Percentiles rank a stretch among this genome's conserved stretches.
Evolutionary conservation across 2,797 vertebrate species (phyloP).

Genomic region (Malurus leucopterus): DNA sequence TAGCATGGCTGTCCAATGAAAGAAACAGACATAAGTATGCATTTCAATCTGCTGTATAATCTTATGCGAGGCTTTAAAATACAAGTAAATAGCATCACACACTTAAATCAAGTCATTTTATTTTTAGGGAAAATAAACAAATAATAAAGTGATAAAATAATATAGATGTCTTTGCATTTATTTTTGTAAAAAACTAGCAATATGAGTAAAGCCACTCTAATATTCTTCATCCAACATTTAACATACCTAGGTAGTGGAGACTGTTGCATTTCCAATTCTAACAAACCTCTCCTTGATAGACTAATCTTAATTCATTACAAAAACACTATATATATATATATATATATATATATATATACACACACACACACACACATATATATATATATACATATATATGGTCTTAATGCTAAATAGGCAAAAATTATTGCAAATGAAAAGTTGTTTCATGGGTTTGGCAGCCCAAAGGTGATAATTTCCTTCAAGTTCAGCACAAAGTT

Average conservation of each 20-base stretch:
- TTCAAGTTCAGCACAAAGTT: constrained; percentile 45
- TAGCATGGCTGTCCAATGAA: constrained; percentile 61
- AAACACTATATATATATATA: background rate
- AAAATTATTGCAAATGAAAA: constrained; percentile 40
- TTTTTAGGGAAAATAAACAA: constrained; percentile 63
- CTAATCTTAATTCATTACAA: constrained; percentile 42
- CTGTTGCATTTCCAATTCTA: background rate
- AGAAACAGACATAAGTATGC: constrained; percentile 69
- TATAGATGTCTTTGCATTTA: constrained; percentile 4
- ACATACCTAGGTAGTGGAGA: background rate
- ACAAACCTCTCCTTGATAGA: constrained; percentile 37
- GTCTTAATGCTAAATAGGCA: constrained; percentile 29
- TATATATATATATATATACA: background rate
- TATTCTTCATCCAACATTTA: background rate
- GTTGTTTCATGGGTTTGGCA: constrained; percentile 42
- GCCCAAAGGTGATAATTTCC: constrained; percentile 49
- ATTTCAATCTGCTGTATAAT: constrained; percentile 56
- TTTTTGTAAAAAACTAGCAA: background rate
- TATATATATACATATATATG: background rate
- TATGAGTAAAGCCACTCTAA: background rate
- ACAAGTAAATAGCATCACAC: constrained; percentile 62
- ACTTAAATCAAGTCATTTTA: constrained; percentile 65
- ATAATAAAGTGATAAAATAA: constrained; percentile 60
- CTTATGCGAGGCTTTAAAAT: constrained; percentile 63
- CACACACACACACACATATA: background rate